Evolutionary conservation across 1,140 invertebrate genomes (phyloP).

Genomic region (Pogonomyrmex californicus): DNA sequence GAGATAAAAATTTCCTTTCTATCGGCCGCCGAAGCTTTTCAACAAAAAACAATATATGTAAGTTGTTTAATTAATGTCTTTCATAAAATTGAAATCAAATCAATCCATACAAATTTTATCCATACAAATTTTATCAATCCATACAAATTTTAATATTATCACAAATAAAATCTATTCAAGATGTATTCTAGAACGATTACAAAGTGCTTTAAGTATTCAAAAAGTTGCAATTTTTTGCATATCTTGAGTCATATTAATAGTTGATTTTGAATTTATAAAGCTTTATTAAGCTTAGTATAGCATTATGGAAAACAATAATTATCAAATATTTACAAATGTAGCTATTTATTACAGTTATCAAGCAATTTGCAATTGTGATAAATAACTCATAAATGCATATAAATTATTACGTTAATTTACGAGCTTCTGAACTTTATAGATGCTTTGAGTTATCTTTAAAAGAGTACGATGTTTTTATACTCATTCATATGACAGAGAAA

Average conservation of each 20-base stretch:
- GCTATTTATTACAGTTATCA: not conserved
- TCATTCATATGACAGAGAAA: not conserved
- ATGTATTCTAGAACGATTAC: not conserved
- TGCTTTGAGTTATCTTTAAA: not conserved
- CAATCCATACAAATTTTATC: too few relatives aligned
- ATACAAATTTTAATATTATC: not conserved
- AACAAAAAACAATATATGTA: not conserved
- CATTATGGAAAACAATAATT: not conserved
- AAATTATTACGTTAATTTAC: slow-evolving; percentile 11
- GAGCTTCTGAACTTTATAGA: not conserved
- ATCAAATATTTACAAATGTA: not conserved
- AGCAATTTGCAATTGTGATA: not conserved
- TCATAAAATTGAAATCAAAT: not conserved
- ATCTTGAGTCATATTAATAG: not conserved
- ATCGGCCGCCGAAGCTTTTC: not conserved
- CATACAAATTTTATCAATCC: not conserved
- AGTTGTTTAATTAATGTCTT: not conserved
- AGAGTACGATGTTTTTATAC: not conserved
- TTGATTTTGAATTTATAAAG: not conserved
- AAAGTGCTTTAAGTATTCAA: not conserved
- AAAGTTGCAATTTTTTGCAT: too few relatives aligned
- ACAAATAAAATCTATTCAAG: not conserved
- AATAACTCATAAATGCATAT: not conserved
- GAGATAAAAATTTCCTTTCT: slow-evolving; percentile 1
- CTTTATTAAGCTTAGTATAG: not conserved